These are phyloP conservation scores for Formica aserva DNA, from an alignment of 2,888 invertebrate species.

Conservation along the genomic window DNA sequence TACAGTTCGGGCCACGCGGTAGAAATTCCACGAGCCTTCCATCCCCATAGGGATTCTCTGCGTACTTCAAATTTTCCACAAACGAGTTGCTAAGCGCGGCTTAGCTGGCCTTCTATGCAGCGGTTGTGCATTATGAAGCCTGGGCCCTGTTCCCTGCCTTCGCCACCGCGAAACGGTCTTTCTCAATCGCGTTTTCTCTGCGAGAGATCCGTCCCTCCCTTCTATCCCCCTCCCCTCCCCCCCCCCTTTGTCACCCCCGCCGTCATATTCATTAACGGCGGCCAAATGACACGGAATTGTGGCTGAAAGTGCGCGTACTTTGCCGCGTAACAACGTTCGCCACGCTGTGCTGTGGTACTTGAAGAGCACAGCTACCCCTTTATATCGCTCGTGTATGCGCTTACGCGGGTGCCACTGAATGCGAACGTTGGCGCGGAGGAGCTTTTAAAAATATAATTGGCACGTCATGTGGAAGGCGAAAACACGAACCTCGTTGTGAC, in stretches of 20 bases:
- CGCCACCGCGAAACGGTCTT: slow-evolving; percentile 21
- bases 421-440: slow-evolving; percentile 17
- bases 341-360: slow-evolving; percentile 5
- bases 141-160: slow-evolving; percentile 19
- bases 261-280: slow-evolving; percentile 73
- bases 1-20: slow-evolving; percentile 35
- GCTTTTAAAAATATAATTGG: slow-evolving; percentile 56
- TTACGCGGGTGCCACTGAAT: neutral
- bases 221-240: neutral
- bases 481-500: slow-evolving; percentile 37
- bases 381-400: neutral
- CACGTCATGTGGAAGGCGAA: slow-evolving; percentile 50
- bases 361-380: slow-evolving; percentile 32
- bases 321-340: slow-evolving; percentile 44
- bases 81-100: slow-evolving; percentile 54
- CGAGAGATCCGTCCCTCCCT: neutral
- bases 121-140: slow-evolving; percentile 38
- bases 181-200: slow-evolving; percentile 38
- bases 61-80: slow-evolving; percentile 54
- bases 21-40: slow-evolving; percentile 43
- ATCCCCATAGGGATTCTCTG: slow-evolving; percentile 13
- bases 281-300: slow-evolving; percentile 76
- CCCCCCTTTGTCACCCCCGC: neutral
- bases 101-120: slow-evolving; percentile 29
- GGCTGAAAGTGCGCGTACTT: slow-evolving; percentile 72